These are phyloP conservation scores for Lobophora halterata DNA, from an alignment of 2,888 invertebrate genomes.

Conservation along the genomic window DNA sequence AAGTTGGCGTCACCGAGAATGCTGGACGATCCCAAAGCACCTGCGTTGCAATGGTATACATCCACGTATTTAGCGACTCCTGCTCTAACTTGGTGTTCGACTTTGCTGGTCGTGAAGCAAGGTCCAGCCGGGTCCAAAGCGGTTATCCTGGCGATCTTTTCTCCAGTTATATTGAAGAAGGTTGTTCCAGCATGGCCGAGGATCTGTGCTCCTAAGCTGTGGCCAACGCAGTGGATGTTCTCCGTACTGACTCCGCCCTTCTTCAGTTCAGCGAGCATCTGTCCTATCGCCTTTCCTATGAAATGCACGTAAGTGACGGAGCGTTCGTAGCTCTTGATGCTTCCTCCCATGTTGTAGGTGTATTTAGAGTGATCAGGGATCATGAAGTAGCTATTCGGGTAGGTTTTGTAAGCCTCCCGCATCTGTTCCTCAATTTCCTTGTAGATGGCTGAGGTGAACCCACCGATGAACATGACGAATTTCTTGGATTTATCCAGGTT, in stretches of 20 bases:
- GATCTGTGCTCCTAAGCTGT: constrained; percentile 69
- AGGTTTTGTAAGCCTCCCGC: constrained; percentile 54
- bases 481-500: constrained; percentile 51
- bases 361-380: constrained; percentile 70
- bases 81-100: constrained; percentile 70
- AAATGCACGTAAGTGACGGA: constrained; percentile 65
- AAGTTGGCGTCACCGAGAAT: constrained; percentile 80
- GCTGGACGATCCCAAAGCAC: constrained; percentile 69
- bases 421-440: constrained; percentile 59
- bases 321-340: constrained; percentile 62
- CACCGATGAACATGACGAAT: constrained; percentile 63
- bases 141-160: constrained; percentile 57
- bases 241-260: constrained; percentile 54
- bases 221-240: constrained; percentile 66
- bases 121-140: constrained; percentile 73
- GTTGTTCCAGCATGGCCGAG: constrained; percentile 57
- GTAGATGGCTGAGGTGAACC: constrained; percentile 64
- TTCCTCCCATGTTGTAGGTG: constrained; percentile 58
- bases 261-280: constrained; percentile 48
- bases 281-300: constrained; percentile 60
- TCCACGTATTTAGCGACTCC: constrained; percentile 82
- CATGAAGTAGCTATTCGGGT: constrained; percentile 63
- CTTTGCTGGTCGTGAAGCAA: constrained; percentile 61
- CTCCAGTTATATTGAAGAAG: constrained; percentile 48
- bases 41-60: constrained; percentile 82